phyloP scores from a whole-genome alignment of 2,797 vertebrate species.

The Chrysolophus pictus region DNA sequence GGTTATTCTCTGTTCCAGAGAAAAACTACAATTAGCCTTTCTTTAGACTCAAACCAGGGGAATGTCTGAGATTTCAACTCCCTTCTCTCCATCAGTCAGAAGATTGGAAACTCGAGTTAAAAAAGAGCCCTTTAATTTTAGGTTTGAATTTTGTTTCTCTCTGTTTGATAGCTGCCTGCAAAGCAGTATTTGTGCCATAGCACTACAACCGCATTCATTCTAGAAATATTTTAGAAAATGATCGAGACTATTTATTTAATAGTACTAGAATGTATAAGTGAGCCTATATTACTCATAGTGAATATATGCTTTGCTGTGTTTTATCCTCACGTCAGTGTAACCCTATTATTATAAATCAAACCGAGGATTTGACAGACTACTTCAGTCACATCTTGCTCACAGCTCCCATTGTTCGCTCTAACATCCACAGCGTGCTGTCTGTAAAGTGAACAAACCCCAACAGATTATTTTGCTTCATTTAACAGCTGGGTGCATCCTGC shows the following conservation, averaged over 20 bases:
- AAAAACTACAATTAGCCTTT: conserved; percentile 11
- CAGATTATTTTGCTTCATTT: conserved; percentile 14
- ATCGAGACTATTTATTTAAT: conserved; percentile 31
- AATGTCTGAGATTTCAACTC: background rate
- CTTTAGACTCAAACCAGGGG: background rate
- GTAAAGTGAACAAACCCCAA: background rate
- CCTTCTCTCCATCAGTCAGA: background rate
- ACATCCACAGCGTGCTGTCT: background rate
- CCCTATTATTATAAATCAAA: conserved; percentile 46
- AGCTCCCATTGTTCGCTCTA: conserved; percentile 7
- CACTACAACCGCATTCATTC: background rate
- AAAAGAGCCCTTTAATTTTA: background rate
- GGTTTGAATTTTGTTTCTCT: background rate
- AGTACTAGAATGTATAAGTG: background rate
- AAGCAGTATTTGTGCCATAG: conserved; percentile 10
- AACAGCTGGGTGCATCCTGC: background rate
- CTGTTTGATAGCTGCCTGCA: background rate
- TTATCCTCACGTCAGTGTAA: conserved; percentile 46
- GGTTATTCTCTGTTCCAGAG: conserved; percentile 15
- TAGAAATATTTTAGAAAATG: conserved; percentile 14
- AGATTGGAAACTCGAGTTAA: background rate
- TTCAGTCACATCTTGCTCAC: conserved; percentile 16
- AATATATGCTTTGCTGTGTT: conserved; percentile 36
- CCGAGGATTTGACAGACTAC: background rate
- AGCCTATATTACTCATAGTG: conserved; percentile 31